A percentile compares a stretch with the other conserved stretches of the same genome.
Evolutionary conservation across 2,888 invertebrate genomes (phyloP).

Genomic region (Tubiluchus corallicola): DNA sequence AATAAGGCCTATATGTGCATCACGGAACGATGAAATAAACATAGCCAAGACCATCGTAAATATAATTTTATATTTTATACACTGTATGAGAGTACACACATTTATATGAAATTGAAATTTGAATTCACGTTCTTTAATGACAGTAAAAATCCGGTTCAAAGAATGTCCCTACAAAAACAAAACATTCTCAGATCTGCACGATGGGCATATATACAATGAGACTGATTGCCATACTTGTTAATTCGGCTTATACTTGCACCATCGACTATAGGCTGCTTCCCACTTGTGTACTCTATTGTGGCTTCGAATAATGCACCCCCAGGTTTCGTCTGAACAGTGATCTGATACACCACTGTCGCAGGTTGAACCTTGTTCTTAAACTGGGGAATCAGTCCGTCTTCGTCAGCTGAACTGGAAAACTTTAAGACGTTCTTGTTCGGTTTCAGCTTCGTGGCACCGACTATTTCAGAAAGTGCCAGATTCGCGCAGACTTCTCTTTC

Average conservation of each 20-base stretch:
- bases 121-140: too few relatives aligned
- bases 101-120: too few relatives aligned
- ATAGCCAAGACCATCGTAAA: too few relatives aligned
- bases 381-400: constrained; percentile 65
- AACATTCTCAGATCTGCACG: constrained; percentile 47
- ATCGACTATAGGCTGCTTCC: constrained; percentile 40
- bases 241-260: constrained; percentile 52
- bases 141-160: too few relatives aligned
- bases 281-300: constrained; percentile 43
- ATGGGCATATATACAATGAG: constrained; percentile 50
- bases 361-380: constrained; percentile 43
- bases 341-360: constrained; percentile 48
- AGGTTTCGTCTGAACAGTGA: constrained; percentile 53
- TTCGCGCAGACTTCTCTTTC: constrained; percentile 24
- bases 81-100: too few relatives aligned
- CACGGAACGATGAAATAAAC: too few relatives aligned
- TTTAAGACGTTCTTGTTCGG: constrained; percentile 35
- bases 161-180: constrained; percentile 56
- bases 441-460: constrained; percentile 48
- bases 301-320: constrained; percentile 64
- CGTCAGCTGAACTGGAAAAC: constrained; percentile 42
- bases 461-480: constrained; percentile 37
- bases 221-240: constrained; percentile 62
- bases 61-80: too few relatives aligned
- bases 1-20: too few relatives aligned